Evolutionary conservation across 2,797 vertebrate species (phyloP), one percentile per base, ranked within the genome.

Genomic region (Sphenodon punctatus): DNA sequence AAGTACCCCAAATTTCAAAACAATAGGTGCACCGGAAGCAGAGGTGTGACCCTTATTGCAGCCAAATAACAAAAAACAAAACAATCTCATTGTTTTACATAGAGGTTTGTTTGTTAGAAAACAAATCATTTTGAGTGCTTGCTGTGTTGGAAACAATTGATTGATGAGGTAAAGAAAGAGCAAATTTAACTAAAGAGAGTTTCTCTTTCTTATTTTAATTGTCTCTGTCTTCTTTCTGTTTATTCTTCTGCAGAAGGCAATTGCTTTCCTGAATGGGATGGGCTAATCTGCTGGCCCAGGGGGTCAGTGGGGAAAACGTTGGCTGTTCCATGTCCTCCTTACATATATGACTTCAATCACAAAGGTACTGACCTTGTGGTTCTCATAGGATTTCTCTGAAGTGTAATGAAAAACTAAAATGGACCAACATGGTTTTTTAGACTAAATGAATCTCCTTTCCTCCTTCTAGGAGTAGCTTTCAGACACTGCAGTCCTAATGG

Each of bases 301-400:
- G 97, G 97, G n/a, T 96, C 93, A 38, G 94, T 93, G 5, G 97
- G 97, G 27, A 93, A 93, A 63, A 88, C 95, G 7, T 94, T 93
- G 27, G 96, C 95, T 85, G 94, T 97, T 16, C 95, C 96, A 9
- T 98, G 98, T 27, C 98, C 98, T 13, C 75, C 94, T 68, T 98
- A 98, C 83, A 90, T 98, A 85, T 97, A 97, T 53, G 98, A 98
- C 92, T 98, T 98, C 95, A 97, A 98, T 93, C 98, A 98, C 91
- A 96, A 96, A 90, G 98, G 97, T 98, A 94, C 32, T 56, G 32
- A 27, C 38, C 15, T 6, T 41, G 12, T 38, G 22, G 16, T 42
- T 42, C 42, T 49, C 11, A 5, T 10, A 42, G 27, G 14, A 32
- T 41, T 73, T 45, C 63, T n/a, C 22, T 66, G 49, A 22, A 64